phyloP scores from a whole-genome alignment of 2,113 vertebrate species.

The Poicephalus gulielmi region DNA sequence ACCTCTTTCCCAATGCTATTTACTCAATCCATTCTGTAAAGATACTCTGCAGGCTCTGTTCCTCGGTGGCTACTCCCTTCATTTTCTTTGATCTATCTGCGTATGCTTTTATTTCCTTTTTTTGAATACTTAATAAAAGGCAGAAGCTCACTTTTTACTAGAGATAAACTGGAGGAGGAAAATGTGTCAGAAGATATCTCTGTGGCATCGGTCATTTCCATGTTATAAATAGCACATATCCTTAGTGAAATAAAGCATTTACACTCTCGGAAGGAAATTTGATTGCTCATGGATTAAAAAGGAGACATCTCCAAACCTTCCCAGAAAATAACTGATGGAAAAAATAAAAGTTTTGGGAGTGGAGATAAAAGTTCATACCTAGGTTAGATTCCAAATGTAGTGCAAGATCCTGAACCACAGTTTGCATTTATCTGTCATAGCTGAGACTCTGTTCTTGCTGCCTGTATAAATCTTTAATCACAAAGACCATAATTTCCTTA shows the following conservation, averaged over 20 bases:
- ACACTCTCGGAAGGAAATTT: conserved; percentile 19
- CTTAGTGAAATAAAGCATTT: conserved; percentile 28
- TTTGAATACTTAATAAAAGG: not conserved
- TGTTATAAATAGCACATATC: not conserved
- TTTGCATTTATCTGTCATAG: not conserved
- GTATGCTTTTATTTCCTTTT: not conserved
- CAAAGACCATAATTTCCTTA: not conserved
- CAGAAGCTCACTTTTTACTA: not conserved
- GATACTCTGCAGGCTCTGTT: not conserved
- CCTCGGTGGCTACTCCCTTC: not conserved
- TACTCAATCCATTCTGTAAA: not conserved
- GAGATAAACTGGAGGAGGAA: conserved; percentile 21
- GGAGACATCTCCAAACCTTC: not conserved
- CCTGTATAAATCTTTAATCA: not conserved
- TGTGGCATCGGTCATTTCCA: not conserved
- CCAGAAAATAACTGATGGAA: not conserved
- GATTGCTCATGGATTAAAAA: not conserved
- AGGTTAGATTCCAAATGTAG: not conserved
- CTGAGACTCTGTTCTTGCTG: not conserved
- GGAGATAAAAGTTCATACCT: conserved; percentile 4
- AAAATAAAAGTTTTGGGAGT: not conserved
- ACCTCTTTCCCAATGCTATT: not conserved
- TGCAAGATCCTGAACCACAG: not conserved
- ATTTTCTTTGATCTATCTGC: not conserved
- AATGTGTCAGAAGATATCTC: conserved; percentile 27